Evolutionary conservation across 2,797 vertebrate species (phyloP).

Genomic region (Coendou prehensilis): DNA sequence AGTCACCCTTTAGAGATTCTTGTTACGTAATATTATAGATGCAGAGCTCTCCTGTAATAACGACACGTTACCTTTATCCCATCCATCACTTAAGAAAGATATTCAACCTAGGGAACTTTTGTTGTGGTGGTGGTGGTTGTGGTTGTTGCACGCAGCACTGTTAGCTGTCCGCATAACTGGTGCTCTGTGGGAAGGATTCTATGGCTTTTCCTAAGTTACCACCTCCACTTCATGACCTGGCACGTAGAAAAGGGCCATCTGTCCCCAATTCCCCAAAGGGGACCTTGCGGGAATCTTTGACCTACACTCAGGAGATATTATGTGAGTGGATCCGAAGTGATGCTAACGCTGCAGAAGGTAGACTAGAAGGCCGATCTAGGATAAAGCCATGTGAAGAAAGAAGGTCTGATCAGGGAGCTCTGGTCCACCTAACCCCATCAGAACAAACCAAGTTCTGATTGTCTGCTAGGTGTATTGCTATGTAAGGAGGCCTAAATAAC

Average conservation of each 20-base stretch:
- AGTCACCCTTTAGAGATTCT: neutral
- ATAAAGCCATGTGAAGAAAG: neutral
- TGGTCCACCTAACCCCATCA: neutral
- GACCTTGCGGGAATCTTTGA: neutral
- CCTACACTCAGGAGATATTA: neutral
- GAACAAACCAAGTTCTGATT: neutral
- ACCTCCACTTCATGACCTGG: neutral
- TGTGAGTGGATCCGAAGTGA: neutral
- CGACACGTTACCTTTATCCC: neutral
- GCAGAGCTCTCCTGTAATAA: slow-evolving; percentile 26
- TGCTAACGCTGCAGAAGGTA: neutral
- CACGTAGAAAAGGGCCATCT: neutral
- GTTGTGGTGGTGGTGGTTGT: neutral
- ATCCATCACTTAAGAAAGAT: neutral
- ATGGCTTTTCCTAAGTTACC: neutral
- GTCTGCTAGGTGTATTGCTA: neutral
- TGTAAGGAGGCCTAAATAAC: neutral
- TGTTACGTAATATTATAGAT: neutral
- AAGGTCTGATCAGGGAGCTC: neutral
- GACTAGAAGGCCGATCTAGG: neutral
- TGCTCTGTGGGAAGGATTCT: neutral
- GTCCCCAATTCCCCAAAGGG: neutral
- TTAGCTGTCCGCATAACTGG: neutral
- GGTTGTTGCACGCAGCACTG: neutral
- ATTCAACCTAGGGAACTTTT: neutral